Evolutionary conservation across 2,888 invertebrate species (phyloP).

Genomic region (Tetramorium bicarinatum): DNA sequence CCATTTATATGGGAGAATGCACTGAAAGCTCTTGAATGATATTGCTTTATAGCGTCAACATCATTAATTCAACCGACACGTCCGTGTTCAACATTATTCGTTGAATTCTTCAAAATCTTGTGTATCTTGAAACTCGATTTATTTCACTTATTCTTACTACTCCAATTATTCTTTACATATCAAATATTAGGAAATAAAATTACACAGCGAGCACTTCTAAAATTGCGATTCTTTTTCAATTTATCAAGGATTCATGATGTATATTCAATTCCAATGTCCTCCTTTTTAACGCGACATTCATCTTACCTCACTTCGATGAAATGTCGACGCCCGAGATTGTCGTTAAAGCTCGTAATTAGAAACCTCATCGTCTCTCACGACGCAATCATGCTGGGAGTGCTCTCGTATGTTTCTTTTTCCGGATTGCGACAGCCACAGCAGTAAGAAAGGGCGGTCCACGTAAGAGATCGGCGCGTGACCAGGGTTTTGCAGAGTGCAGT

Average conservation of each 20-base stretch:
- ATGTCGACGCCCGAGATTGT: constrained; percentile 24
- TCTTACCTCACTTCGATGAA: neutral
- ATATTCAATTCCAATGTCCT: neutral
- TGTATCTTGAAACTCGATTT: neutral
- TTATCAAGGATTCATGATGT: neutral
- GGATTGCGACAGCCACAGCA: constrained; percentile 26
- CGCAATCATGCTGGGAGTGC: constrained; percentile 37
- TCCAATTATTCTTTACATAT: neutral
- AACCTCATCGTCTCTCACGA: constrained; percentile 40
- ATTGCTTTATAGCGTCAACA: neutral
- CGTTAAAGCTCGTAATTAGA: constrained; percentile 53
- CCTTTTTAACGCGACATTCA: constrained; percentile 11
- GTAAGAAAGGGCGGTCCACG: constrained; percentile 40
- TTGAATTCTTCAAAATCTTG: neutral
- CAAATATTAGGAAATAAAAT: neutral
- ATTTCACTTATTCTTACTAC: neutral
- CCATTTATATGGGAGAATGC: neutral
- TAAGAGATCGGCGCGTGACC: constrained; percentile 63
- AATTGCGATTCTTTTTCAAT: neutral
- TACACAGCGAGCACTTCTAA: neutral
- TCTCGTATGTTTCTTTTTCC: constrained; percentile 43
- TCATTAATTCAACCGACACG: constrained; percentile 34
- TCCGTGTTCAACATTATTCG: neutral
- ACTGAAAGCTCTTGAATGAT: neutral
- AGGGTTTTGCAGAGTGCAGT: constrained; percentile 41